These are phyloP conservation scores for Tretioscincus oriximinensis DNA, from an alignment of 2,113 vertebrate genomes.

Conservation along the genomic window DNA sequence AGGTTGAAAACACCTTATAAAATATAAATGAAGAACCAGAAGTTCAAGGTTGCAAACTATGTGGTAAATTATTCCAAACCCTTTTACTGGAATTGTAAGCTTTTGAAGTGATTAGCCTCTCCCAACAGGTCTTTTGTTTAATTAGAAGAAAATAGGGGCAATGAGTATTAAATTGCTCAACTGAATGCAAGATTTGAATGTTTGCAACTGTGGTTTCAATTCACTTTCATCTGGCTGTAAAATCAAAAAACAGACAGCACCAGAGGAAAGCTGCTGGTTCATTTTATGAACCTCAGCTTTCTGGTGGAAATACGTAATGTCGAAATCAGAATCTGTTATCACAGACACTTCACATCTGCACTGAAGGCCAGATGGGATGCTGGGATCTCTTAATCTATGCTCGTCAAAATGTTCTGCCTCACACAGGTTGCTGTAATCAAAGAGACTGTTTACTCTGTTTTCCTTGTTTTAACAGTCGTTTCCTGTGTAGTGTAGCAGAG, in stretches of 20 bases:
- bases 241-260: neutral
- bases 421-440: too few species aligned
- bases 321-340: neutral
- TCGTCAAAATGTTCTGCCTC: too few species aligned
- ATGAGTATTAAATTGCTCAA: neutral
- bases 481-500: too few species aligned
- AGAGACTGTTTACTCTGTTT: too few species aligned
- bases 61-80: neutral
- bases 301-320: neutral
- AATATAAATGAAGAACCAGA: fast-evolving
- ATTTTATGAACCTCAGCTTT: neutral
- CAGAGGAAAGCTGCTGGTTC: neutral
- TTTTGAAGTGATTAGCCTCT: neutral
- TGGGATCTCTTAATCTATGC: too few species aligned
- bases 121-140: neutral
- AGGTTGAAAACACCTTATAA: neutral
- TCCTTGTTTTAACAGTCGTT: too few species aligned
- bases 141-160: neutral
- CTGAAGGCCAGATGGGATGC: neutral
- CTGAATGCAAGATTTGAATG: neutral
- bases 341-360: neutral
- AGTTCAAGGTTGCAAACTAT: neutral
- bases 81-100: neutral
- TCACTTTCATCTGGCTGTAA: neutral
- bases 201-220: neutral